Evolutionary conservation across 1,140 invertebrate species (phyloP).

Genomic region (Drosophila virilis): DNA sequence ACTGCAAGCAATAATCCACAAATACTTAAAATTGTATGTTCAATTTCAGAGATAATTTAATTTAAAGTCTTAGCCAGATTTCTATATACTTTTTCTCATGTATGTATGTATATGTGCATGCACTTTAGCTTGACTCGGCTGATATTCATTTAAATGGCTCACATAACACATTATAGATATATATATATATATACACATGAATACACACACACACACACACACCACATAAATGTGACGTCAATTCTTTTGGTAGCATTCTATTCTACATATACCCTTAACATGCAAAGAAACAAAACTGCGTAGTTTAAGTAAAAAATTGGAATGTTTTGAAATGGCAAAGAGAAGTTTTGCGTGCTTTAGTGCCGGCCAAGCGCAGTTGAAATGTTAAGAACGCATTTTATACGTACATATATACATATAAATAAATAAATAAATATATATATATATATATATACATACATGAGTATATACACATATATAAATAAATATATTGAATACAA

Average conservation of each 20-base stretch:
- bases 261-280: slow-evolving; percentile 22
- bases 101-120: slow-evolving; percentile 14
- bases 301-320: slow-evolving; percentile 42
- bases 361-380: slow-evolving; percentile 34
- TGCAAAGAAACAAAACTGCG: slow-evolving; percentile 21
- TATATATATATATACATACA: slow-evolving; percentile 63
- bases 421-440: slow-evolving; percentile 43
- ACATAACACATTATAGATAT: slow-evolving; percentile 14
- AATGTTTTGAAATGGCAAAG: slow-evolving; percentile 18
- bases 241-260: slow-evolving; percentile 42
- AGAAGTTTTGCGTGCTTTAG: slow-evolving; percentile 25
- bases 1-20: slow-evolving; percentile 40
- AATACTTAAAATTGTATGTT: slow-evolving; percentile 36
- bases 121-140: not conserved
- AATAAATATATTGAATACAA: slow-evolving; percentile 69
- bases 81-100: slow-evolving; percentile 24
- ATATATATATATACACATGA: slow-evolving; percentile 5
- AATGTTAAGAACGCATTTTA: slow-evolving; percentile 43
- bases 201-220: not conserved
- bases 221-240: slow-evolving; percentile 28
- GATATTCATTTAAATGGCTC: not conserved
- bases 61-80: slow-evolving; percentile 29
- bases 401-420: slow-evolving; percentile 72
- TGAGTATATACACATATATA: slow-evolving; percentile 66
- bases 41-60: slow-evolving; percentile 19